Conservation (phyloP, 1,140 invertebrate genomes). For the Macrosteles quadrilineatus region DNA sequence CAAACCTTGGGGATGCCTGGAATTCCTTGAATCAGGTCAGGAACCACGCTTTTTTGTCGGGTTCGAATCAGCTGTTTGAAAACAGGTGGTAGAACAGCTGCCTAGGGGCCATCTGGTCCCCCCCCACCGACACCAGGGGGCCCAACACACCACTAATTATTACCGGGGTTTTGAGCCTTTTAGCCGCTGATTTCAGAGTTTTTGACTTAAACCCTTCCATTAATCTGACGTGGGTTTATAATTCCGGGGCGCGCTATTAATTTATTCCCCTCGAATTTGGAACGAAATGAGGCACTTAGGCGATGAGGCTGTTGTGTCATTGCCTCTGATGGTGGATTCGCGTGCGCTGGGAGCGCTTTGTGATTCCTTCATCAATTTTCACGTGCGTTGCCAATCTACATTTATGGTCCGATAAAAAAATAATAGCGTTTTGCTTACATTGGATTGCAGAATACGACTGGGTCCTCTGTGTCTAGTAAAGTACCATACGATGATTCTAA, state of each 20-base stretch:
- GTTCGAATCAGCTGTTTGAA: conserved; percentile 7
- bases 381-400: neutral
- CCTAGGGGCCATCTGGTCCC: neutral
- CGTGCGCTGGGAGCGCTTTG: neutral
- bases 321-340: neutral
- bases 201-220: conserved; percentile 6
- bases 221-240: neutral
- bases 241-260: conserved; percentile 2
- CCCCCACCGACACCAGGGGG: neutral
- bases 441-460: no score
- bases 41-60: conserved; percentile 10
- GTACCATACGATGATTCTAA: no score
- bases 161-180: neutral
- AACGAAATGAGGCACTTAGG: conserved; percentile 1
- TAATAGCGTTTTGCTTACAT: no score
- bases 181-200: conserved; percentile 10
- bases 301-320: neutral
- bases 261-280: neutral
- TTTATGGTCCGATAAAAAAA: no score
- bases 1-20: neutral
- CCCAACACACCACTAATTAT: neutral
- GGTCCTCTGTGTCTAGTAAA: no score
- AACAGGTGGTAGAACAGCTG: conserved; percentile 10
- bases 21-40: conserved; percentile 14
- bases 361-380: neutral